Evolutionary conservation across 1,140 invertebrate species (phyloP).

Genomic region (Leptoteleia sp.): DNA sequence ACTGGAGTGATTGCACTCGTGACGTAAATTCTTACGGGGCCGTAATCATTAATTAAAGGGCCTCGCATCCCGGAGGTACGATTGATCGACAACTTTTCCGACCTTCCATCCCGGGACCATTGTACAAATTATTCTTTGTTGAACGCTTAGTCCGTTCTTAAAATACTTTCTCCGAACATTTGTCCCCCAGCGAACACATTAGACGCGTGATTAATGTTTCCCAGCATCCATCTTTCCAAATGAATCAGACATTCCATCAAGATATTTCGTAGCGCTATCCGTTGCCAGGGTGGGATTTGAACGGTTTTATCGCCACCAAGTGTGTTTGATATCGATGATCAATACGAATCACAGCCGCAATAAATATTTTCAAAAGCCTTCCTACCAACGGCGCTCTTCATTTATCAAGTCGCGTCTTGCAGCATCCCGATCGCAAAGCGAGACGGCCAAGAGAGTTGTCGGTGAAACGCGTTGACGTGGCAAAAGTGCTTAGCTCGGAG

Average conservation of each 20-base stretch:
- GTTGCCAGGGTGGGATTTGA: slow-evolving; percentile 13
- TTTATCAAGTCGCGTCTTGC: slow-evolving; percentile 27
- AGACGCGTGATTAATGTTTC: slow-evolving; percentile 51
- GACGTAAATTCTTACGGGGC: not conserved
- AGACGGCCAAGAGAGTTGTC: not conserved
- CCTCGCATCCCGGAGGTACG: too few species aligned
- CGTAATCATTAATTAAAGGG: slow-evolving; percentile 46
- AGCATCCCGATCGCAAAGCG: slow-evolving; percentile 18
- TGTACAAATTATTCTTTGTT: slow-evolving; percentile 27
- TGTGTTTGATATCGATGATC: slow-evolving; percentile 29
- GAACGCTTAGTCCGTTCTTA: slow-evolving; percentile 17
- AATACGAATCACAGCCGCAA: slow-evolving; percentile 22
- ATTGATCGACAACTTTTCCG: not conserved
- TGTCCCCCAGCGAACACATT: slow-evolving; percentile 17
- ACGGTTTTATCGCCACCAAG: slow-evolving; percentile 3
- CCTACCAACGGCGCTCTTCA: slow-evolving; percentile 5
- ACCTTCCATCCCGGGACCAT: not conserved
- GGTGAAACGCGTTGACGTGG: slow-evolving; percentile 19
- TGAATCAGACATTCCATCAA: slow-evolving; percentile 38
- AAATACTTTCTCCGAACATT: slow-evolving; percentile 28
- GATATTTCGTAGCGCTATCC: slow-evolving; percentile 24
- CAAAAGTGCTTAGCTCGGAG: slow-evolving; percentile 30
- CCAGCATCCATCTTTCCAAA: slow-evolving; percentile 14
- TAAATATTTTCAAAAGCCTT: slow-evolving; percentile 40
- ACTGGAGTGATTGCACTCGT: slow-evolving; percentile 36